Base-by-base conservation (phyloP, 2,888 invertebrate species). In the Masnerella sp. region DNA sequence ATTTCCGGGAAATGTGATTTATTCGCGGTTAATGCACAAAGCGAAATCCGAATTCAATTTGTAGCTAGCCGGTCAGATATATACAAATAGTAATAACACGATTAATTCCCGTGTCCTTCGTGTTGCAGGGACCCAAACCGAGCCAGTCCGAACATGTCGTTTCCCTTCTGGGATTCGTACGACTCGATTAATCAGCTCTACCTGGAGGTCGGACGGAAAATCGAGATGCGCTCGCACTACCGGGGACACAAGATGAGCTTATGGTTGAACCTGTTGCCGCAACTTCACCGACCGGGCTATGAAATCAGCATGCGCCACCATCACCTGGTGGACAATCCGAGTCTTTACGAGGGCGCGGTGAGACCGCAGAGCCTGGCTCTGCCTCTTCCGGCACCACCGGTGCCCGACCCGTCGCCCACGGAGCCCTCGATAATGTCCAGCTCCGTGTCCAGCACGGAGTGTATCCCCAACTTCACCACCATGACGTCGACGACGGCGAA, bases 201-300 rank as follows among this genome's bases (percentile, higher is more conserved):
- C 88, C 90, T 96, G 88, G 95, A 89, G 81, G 87, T 89, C 7
- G 88, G 89, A 79, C 78, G 73, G 5, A 79, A 70, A 25, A 91
- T 94, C 22, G 93, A 93, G 87, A 93, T 95, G 89, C 93, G 93
- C 78, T 95, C 95, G 83, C 97, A 97, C 88, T 98, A 97, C 88
- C 92, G 97, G 34, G 96, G 97, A 40, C 96, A 97, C 89, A 96
- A 96, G 88, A 93, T 97, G 91, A 96, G 96, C 30, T 90, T 96
- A 85, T 97, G 97, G 97, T 88, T 96, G 74, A 95, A 96, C 78
- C 90, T 96, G 52, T 94, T 96, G 84, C 96, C 96, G 54, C 96
- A 96, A 85, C 90, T 97, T 56, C 96, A 97, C 86, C 90, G 94
- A 68, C 95, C 96, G 8, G 95, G 96, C 14, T 93, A 93, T 76